Percentiles rank a stretch among this genome's conserved stretches.
Evolutionary conservation across 2,797 vertebrate species (phyloP).

Genomic region (Silurus lanzhouensis): DNA sequence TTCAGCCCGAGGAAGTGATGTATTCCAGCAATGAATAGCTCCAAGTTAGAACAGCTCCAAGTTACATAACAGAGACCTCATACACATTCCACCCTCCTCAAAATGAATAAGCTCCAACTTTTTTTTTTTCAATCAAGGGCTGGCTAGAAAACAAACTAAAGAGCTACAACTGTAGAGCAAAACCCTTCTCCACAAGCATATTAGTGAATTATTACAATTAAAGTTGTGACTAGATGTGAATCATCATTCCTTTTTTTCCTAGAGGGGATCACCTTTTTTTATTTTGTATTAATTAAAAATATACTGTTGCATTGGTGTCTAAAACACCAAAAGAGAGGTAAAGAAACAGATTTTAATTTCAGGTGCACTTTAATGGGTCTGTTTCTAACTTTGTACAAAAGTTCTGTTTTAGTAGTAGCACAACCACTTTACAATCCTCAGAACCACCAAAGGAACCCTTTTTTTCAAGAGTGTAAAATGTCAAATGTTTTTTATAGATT

Average conservation of each 20-base stretch:
- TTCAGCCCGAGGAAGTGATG: neutral
- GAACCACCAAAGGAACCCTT: neutral
- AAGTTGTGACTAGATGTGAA: neutral
- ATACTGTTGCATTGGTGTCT: neutral
- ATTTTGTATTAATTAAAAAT: neutral
- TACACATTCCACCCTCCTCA: neutral
- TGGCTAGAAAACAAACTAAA: neutral
- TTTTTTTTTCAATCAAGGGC: neutral
- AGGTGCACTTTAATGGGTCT: neutral
- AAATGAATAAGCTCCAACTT: neutral
- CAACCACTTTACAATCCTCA: neutral
- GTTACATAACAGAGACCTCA: neutral
- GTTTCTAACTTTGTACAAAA: neutral
- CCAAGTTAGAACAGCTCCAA: neutral
- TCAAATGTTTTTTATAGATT: neutral
- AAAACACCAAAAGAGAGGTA: neutral
- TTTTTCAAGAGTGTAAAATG: neutral
- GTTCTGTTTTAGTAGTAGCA: neutral
- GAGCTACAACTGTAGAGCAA: neutral
- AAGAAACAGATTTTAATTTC: neutral
- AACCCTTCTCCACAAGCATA: neutral
- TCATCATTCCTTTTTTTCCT: neutral
- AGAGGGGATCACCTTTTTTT: neutral
- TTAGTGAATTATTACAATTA: neutral
- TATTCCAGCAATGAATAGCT: neutral